Evolutionary conservation across 2,888 invertebrate genomes (phyloP), one percentile per base, ranked within the genome.

Genomic region (Patella caerulea): DNA sequence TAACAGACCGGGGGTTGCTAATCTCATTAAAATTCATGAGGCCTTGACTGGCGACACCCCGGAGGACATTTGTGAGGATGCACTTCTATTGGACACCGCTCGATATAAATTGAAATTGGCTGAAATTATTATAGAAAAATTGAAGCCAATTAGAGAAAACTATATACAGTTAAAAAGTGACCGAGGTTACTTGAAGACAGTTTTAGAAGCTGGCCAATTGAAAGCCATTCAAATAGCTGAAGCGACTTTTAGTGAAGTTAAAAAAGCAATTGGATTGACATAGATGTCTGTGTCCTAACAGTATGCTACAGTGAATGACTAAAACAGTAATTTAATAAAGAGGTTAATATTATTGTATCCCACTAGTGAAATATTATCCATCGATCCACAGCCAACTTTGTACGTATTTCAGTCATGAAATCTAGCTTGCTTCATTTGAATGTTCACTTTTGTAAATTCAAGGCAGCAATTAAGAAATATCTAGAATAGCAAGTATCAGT

Each of bases 1-100:
- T 76, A 90, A 91, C 9, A 93, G 99, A 81, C 96, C 97, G 0
- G 99, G 97, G 45, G 96, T 99, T 19, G 94, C 97, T 73, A 99
- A 99, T 93, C 93, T 99, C 77, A 93, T 99, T 82, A 93, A 93
- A 77, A 95, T 98, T 81, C 96, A 97, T 92, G 95, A 96, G 73
- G 93, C 96, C 78, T 92, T 96, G 29, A 94, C 94, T 24, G 95
- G 94, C 72, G 93, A 94, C 91, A 90, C 93, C 74, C 93, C 94
- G 3, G 94, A 95, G 83, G 93, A 95, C 85, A 95, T 96, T 80
- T 94, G 95, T 84, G 92, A 93, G 82, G 95, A 96, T 90, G 94
- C 93, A 24, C 90, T 92, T 78, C 55, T 81, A 54, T 89, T 96
- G 70, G 94, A 95, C 90, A 98, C 97, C 72, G 95, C 94, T 87